phyloP scores from a whole-genome alignment of 2,113 vertebrate genomes.

The Bos javanicus region DNA sequence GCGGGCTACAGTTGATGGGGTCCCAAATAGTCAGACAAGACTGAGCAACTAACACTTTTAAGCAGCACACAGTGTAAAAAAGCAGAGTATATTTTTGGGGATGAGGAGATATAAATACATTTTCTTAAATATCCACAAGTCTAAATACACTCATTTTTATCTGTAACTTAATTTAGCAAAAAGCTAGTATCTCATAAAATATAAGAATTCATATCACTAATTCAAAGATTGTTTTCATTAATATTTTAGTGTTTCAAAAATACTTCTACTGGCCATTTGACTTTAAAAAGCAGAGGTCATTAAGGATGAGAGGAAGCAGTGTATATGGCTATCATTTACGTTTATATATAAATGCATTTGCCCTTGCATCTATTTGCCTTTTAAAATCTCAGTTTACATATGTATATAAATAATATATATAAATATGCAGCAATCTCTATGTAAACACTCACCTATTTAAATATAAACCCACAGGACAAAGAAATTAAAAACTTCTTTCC shows the following conservation, averaged over 20 bases:
- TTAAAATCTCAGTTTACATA: not conserved
- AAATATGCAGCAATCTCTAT: not conserved
- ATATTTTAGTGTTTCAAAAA: not conserved
- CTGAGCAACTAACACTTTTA: not conserved
- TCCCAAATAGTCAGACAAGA: not conserved
- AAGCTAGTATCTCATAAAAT: not conserved
- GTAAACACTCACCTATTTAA: not conserved
- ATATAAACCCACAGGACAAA: not conserved
- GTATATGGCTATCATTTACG: too few relatives aligned
- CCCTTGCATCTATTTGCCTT: not conserved
- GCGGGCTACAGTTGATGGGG: not conserved
- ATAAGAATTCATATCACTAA: not conserved
- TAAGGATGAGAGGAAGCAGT: not conserved
- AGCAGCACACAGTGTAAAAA: not conserved
- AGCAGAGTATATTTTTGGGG: not conserved
- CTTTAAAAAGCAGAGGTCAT: not conserved
- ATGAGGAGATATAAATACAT: not conserved
- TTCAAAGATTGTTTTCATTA: not conserved
- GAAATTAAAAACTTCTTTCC: not conserved
- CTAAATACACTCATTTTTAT: not conserved
- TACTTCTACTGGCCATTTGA: not conserved
- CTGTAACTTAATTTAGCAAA: not conserved
- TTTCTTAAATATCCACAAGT: not conserved
- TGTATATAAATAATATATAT: not conserved
- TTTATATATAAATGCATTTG: not conserved